These are phyloP conservation scores for Thera britannica DNA, from an alignment of 2,888 invertebrate genomes.

Conservation along the genomic window DNA sequence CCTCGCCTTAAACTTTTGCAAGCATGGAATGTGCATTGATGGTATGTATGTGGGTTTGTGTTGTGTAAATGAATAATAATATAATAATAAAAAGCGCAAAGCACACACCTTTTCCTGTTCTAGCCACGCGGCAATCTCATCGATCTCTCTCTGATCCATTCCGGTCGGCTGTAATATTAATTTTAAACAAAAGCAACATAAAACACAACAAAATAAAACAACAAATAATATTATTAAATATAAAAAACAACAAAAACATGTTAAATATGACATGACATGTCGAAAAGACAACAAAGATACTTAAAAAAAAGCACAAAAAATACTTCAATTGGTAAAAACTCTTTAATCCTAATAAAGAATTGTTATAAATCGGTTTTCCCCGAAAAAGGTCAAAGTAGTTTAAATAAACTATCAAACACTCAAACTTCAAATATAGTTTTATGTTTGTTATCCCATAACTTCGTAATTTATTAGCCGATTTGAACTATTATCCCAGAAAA, in stretches of 20 bases:
- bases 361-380: too few species aligned
- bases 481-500: too few species aligned
- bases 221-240: conserved; percentile 5
- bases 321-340: not conserved
- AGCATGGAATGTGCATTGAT: too few species aligned
- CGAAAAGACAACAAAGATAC: not conserved
- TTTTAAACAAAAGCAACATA: conserved; percentile 49
- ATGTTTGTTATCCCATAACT: too few species aligned
- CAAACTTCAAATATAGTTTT: too few species aligned
- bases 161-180: conserved; percentile 73
- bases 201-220: conserved; percentile 34
- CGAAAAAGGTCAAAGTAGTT: too few species aligned
- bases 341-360: too few species aligned
- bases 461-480: too few species aligned
- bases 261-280: too few species aligned
- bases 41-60: not conserved
- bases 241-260: not conserved
- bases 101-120: conserved; percentile 89
- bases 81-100: conserved; percentile 41
- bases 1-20: too few species aligned
- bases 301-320: not conserved
- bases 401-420: too few species aligned
- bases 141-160: conserved; percentile 93
- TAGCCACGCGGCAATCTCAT: conserved; percentile 98
- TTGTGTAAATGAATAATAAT: not conserved